Evolutionary conservation across 2,888 invertebrate genomes (phyloP).

Genomic region (Sylvicola cinctus): DNA sequence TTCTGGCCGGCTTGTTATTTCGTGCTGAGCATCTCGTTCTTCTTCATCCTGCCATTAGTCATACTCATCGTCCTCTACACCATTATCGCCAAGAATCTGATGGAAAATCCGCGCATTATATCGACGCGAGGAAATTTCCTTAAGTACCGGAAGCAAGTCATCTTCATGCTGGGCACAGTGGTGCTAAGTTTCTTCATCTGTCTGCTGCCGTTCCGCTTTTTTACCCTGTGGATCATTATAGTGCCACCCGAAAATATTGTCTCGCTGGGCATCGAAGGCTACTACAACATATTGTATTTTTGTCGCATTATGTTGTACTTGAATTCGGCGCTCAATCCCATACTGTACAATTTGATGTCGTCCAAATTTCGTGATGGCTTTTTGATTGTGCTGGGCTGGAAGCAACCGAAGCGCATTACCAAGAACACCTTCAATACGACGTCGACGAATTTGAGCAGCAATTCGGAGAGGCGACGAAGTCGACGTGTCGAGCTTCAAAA

Average conservation of each 20-base stretch:
- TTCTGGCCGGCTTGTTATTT: conserved; percentile 65
- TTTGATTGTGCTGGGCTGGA: conserved; percentile 36
- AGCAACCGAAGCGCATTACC: conserved; percentile 7
- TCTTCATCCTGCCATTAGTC: conserved; percentile 67
- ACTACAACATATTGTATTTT: conserved; percentile 66
- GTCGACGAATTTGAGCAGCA: conserved; percentile 14
- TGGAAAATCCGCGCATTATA: conserved; percentile 56
- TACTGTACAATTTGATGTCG: conserved; percentile 79
- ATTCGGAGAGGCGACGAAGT: no score
- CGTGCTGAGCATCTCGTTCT: conserved; percentile 55
- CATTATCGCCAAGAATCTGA: conserved; percentile 65
- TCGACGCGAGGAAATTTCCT: conserved; percentile 37
- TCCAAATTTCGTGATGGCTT: conserved; percentile 76
- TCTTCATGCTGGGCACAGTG: conserved; percentile 75
- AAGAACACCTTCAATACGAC: conserved; percentile 14
- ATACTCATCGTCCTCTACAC: conserved; percentile 66
- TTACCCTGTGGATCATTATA: conserved; percentile 71
- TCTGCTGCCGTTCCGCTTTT: conserved; percentile 68
- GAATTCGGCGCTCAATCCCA: conserved; percentile 81
- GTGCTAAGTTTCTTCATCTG: conserved; percentile 81
- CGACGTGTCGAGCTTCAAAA: no score
- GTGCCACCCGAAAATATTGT: conserved; percentile 46
- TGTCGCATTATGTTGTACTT: conserved; percentile 74
- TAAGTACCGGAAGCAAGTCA: conserved; percentile 60
- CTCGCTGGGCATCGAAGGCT: conserved; percentile 55